These are phyloP conservation scores for Steinernema khuongi DNA, from an alignment of 1,140 invertebrate species.

Conservation along the genomic window DNA sequence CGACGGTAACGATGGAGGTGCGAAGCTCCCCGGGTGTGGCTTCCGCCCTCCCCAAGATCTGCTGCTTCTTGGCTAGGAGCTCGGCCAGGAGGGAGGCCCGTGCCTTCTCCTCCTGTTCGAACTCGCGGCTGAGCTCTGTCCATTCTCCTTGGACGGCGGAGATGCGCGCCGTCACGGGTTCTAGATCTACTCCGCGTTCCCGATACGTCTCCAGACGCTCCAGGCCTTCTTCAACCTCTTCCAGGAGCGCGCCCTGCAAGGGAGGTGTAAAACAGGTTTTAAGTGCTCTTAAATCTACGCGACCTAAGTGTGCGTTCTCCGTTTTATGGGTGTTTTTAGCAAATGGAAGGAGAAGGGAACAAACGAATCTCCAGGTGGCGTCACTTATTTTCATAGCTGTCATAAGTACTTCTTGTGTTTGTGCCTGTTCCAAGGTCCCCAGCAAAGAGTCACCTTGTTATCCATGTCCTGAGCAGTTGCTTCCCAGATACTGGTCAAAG, in stretches of 20 bases:
- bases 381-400: too few relatives aligned
- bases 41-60: neutral
- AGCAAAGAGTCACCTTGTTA: too few relatives aligned
- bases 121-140: neutral
- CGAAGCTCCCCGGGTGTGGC: neutral
- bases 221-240: neutral
- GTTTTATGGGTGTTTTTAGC: too few relatives aligned
- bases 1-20: neutral
- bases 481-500: too few relatives aligned
- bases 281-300: too few relatives aligned
- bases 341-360: too few relatives aligned
- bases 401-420: too few relatives aligned
- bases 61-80: neutral
- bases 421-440: too few relatives aligned
- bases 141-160: neutral
- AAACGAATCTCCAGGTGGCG: too few relatives aligned
- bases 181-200: neutral
- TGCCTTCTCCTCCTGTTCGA: conserved; percentile 1
- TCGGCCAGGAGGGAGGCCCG: neutral
- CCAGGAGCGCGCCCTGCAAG: neutral
- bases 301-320: too few relatives aligned
- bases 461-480: too few relatives aligned
- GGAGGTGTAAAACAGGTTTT: too few relatives aligned
- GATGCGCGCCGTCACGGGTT: neutral
- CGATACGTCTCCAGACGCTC: neutral